phyloP scores from a whole-genome alignment of 2,797 vertebrate genomes.

The Aplochiton taeniatus region DNA sequence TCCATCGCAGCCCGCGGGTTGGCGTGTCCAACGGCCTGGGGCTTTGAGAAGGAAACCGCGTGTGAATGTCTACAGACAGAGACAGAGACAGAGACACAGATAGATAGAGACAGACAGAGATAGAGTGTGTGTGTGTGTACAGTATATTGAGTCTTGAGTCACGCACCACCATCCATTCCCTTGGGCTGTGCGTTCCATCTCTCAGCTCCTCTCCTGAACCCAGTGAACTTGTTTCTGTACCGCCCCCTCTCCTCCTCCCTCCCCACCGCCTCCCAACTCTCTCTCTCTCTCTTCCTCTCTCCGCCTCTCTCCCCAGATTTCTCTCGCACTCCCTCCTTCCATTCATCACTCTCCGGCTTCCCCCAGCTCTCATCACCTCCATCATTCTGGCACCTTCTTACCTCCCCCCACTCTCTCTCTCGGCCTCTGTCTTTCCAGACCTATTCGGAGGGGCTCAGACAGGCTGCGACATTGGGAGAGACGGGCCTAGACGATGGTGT shows the following conservation, averaged over 20 bases:
- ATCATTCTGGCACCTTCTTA: background rate
- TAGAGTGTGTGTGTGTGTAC: slow-evolving; percentile 62
- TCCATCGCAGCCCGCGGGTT: no score
- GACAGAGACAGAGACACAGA: no score
- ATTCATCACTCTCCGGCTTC: background rate
- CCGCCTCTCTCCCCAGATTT: slow-evolving; percentile 41
- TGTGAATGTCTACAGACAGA: no score
- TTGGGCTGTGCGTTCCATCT: slow-evolving; percentile 67
- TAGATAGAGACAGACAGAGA: background rate
- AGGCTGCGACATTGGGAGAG: slow-evolving; percentile 22
- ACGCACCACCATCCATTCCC: slow-evolving; percentile 68
- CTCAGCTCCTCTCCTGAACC: slow-evolving; percentile 71
- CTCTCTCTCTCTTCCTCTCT: slow-evolving; percentile 57
- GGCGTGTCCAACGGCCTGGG: no score
- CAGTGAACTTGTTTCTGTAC: slow-evolving; percentile 73
- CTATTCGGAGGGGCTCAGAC: slow-evolving; percentile 50
- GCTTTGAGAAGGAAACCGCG: no score
- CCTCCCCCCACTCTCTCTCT: background rate
- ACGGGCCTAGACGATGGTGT: background rate
- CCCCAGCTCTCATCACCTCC: background rate
- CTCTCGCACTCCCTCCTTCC: slow-evolving; percentile 7
- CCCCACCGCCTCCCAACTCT: slow-evolving; percentile 62
- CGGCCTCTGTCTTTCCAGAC: slow-evolving; percentile 23
- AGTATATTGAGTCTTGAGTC: no score
- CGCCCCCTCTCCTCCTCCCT: slow-evolving; percentile 59